phyloP scores from a whole-genome alignment of 2,113 vertebrate species.

The Eurypyga helias region DNA sequence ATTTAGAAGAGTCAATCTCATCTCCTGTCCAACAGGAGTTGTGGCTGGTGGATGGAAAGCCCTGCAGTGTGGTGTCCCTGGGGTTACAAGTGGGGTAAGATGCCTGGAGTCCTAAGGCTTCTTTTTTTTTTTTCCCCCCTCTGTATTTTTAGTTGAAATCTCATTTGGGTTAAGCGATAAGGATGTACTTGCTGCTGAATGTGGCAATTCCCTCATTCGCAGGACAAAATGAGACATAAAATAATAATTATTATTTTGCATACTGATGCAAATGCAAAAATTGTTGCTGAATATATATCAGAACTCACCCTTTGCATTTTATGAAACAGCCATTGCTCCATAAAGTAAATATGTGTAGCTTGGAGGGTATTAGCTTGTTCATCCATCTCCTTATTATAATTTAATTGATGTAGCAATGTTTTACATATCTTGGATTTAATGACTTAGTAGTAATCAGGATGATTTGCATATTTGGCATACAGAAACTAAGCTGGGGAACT shows the following conservation, averaged over 20 bases:
- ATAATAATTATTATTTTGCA: not conserved
- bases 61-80: not conserved
- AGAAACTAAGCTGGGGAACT: not conserved
- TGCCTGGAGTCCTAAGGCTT: not conserved
- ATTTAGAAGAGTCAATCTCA: conserved; percentile 4
- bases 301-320: rapidly evolving
- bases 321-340: not conserved
- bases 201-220: not conserved
- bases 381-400: not conserved
- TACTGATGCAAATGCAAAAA: rapidly evolving
- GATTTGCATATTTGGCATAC: not conserved
- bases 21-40: conserved; percentile 15
- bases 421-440: not conserved
- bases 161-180: rapidly evolving
- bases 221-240: not conserved
- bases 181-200: not conserved
- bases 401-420: not conserved
- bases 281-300: not conserved
- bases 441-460: not conserved
- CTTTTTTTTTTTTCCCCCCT: not conserved
- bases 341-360: not conserved
- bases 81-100: not conserved
- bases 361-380: not conserved
- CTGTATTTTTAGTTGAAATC: not conserved
- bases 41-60: not conserved